Conservation (phyloP, 1,140 invertebrate species). For the Agrypnia vestita region DNA sequence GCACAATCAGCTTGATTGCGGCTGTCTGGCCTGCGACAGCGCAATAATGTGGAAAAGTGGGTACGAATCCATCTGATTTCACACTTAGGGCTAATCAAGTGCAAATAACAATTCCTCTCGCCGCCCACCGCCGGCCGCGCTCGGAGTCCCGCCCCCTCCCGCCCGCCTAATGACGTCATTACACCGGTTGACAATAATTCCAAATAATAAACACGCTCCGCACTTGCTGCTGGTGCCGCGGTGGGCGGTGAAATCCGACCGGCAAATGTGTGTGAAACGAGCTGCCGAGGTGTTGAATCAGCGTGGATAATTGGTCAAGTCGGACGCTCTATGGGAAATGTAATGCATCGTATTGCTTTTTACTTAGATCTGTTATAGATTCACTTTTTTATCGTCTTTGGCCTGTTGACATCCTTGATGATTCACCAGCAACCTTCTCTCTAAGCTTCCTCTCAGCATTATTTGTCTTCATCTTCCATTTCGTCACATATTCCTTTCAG, state of each 20-base stretch:
- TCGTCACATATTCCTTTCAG: too few relatives aligned
- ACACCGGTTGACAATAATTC: constrained; percentile 35
- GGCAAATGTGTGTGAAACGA: constrained; percentile 18
- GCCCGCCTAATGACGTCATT: constrained; percentile 31
- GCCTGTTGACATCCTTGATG: neutral
- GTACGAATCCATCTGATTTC: constrained; percentile 6
- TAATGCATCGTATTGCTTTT: neutral
- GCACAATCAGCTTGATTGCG: too few relatives aligned
- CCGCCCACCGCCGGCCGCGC: constrained; percentile 11
- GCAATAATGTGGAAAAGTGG: neutral
- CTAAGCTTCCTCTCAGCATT: too few relatives aligned
- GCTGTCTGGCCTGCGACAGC: too few relatives aligned
- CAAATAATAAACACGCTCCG: constrained; percentile 22
- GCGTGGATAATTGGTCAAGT: neutral
- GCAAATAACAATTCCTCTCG: constrained; percentile 21
- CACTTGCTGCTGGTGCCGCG: constrained; percentile 21
- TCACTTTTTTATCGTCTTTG: neutral
- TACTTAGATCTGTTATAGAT: neutral
- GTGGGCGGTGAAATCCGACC: constrained; percentile 16
- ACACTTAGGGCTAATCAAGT: constrained; percentile 27
- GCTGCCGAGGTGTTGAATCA: constrained; percentile 9
- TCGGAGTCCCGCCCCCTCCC: constrained; percentile 11
- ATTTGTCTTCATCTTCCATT: too few relatives aligned
- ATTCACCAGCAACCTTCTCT: too few relatives aligned
- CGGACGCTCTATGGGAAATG: neutral